Evolutionary conservation across 2,797 vertebrate species (phyloP).

Genomic region (Vireo griseus): DNA sequence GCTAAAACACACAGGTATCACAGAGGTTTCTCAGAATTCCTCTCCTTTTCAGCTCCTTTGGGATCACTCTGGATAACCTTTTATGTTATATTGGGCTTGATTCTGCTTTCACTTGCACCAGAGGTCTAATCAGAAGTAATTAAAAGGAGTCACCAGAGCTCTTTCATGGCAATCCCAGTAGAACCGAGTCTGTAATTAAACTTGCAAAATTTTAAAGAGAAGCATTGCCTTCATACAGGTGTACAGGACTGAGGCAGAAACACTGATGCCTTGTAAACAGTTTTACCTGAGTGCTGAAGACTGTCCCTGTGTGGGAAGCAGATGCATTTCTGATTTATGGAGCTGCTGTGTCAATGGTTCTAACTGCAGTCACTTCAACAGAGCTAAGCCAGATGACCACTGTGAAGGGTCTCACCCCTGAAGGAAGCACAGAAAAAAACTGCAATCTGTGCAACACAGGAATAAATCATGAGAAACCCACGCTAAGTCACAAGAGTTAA

Average conservation of each 20-base stretch:
- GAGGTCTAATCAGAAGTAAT: background rate
- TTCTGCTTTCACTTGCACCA: background rate
- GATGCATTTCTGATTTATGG: background rate
- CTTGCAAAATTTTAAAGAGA: background rate
- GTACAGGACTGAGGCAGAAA: background rate
- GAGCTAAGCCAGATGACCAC: background rate
- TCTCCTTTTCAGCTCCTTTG: background rate
- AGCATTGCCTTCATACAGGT: background rate
- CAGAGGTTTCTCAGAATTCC: background rate
- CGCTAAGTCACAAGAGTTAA: background rate
- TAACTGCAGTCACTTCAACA: background rate
- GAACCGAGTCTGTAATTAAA: constrained; percentile 2
- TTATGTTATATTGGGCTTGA: background rate
- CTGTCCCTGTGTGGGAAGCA: background rate
- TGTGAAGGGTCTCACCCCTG: background rate
- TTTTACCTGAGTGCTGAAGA: background rate
- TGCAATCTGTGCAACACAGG: background rate
- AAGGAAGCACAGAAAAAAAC: background rate
- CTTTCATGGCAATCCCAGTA: background rate
- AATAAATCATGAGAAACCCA: background rate
- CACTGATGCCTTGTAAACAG: background rate
- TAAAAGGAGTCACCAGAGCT: constrained; percentile 1
- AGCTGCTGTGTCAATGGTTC: background rate
- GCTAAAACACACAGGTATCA: background rate
- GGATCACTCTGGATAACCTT: background rate